phyloP scores from a whole-genome alignment of 64 coral and sea anemone genomes.

The Pachyseris speciosa region DNA sequence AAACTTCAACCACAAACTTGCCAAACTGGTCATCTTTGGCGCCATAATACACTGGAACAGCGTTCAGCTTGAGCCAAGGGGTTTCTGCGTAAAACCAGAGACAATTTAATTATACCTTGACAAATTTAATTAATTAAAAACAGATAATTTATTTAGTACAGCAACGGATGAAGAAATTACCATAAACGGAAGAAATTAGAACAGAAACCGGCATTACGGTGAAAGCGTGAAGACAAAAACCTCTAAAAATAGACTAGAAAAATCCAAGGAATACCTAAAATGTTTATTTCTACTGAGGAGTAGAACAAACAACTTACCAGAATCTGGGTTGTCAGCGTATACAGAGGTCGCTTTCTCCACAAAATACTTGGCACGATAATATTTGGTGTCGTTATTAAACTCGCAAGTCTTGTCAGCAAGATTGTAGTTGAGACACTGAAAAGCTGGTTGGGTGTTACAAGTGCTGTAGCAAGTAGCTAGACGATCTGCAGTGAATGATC shows the following conservation, averaged over 20 bases:
- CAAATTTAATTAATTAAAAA: not conserved
- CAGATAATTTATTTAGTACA: not conserved
- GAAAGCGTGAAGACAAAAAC: not conserved
- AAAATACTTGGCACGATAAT: slow-evolving; percentile 9
- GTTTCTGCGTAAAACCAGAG: not conserved
- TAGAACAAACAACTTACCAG: not conserved
- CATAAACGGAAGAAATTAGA: no score
- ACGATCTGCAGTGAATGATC: not conserved
- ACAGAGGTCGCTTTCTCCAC: slow-evolving; percentile 6
- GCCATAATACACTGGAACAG: not conserved
- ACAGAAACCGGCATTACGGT: no score
- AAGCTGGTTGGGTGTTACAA: slow-evolving; percentile 19
- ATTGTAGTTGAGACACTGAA: slow-evolving; percentile 13
- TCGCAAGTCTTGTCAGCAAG: slow-evolving; percentile 16
- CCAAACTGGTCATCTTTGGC: slow-evolving; percentile 6
- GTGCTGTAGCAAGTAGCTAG: not conserved
- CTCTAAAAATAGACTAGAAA: no score
- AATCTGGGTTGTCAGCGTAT: not conserved
- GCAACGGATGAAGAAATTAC: not conserved
- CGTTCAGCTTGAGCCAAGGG: not conserved
- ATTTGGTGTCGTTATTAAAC: slow-evolving; percentile 26
- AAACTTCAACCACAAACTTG: not conserved
- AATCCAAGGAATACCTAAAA: no score
- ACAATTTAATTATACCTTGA: no score
- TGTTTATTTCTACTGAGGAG: not conserved